These are phyloP conservation scores for Lasioglossum lativentre DNA, from an alignment of 2,888 invertebrate species.

Conservation along the genomic window DNA sequence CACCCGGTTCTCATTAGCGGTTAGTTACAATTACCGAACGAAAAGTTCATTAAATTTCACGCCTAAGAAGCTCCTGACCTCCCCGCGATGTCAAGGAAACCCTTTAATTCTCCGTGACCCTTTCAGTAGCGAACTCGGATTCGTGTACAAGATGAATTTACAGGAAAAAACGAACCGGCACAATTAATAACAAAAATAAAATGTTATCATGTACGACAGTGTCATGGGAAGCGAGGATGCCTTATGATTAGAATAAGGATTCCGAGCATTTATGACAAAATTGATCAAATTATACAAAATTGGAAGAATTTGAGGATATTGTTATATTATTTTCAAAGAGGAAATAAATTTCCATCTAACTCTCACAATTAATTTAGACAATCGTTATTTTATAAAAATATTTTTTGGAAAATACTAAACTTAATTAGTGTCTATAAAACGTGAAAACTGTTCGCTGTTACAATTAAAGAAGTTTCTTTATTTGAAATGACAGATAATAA, in stretches of 20 bases:
- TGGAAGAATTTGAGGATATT: too few relatives aligned
- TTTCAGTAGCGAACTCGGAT: not conserved
- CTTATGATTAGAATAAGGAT: too few relatives aligned
- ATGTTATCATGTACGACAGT: not conserved
- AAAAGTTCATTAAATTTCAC: constrained; percentile 43
- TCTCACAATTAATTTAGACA: not conserved
- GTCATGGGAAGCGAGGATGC: too few relatives aligned
- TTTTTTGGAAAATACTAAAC: not conserved
- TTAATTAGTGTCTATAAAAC: not conserved
- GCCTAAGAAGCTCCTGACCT: not conserved
- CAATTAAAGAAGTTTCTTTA: not conserved
- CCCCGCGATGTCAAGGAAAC: not conserved
- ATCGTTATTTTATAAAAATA: not conserved
- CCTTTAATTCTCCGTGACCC: not conserved
- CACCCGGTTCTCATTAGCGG: constrained; percentile 60
- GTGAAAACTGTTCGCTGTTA: not conserved
- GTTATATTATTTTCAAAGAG: too few relatives aligned
- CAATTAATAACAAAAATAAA: not conserved
- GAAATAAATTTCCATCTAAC: too few relatives aligned
- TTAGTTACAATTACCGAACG: constrained; percentile 48
- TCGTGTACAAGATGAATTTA: not conserved
- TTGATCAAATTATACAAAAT: too few relatives aligned
- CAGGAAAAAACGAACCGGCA: not conserved
- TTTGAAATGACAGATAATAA: not conserved
- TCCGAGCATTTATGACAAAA: too few relatives aligned